Evolutionary conservation across 2,113 vertebrate genomes (phyloP), one percentile per base, ranked within the genome.

Genomic region (Coregonus clupeaformis): DNA sequence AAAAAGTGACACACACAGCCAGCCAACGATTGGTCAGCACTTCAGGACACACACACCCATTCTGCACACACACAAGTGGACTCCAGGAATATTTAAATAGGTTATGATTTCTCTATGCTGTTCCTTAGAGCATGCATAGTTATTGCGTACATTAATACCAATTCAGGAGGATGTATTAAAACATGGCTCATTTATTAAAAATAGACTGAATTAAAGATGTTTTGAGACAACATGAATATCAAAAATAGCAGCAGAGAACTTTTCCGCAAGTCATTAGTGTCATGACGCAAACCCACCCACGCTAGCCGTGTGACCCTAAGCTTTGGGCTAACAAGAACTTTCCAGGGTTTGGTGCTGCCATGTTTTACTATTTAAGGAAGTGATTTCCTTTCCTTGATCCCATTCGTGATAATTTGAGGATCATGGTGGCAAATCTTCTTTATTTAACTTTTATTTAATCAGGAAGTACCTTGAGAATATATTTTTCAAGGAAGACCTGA

Each of bases 301-400:
- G 74, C 68, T 65, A 66, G 24, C 75, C 77, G 75, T 32, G 79
- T 79, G 80, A 86, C 81, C 70, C 69, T 55, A 75, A 77, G 73
- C 71, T 63, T 70, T 30, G 30, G 60, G 77, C 77, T 78, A 79
- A 85, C 84, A 74, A 75, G 87, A 74, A 85, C 84, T 89, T 90
- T 87, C 85, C 90, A 72, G 29, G 69, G 82, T 78, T 68, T 82
- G 14, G 49, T 52, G 16, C 78, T 78, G 29, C 78, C 71, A 16
- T 80, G 81, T 86, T 87, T 88, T 75, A 66, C 79, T 69, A 52
- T 52, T 52, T 52, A 84, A 73, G 84, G 84, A 89, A 88, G 81
- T 80, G 69, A 80, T 89, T 85, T 82, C 88, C 84, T 81, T 72
- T 22, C 74, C 32, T 63, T 29, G 65, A 86, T 79, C 74, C 62